phyloP scores from a whole-genome alignment of 2,888 invertebrate species.

The Plutella xylostella region DNA sequence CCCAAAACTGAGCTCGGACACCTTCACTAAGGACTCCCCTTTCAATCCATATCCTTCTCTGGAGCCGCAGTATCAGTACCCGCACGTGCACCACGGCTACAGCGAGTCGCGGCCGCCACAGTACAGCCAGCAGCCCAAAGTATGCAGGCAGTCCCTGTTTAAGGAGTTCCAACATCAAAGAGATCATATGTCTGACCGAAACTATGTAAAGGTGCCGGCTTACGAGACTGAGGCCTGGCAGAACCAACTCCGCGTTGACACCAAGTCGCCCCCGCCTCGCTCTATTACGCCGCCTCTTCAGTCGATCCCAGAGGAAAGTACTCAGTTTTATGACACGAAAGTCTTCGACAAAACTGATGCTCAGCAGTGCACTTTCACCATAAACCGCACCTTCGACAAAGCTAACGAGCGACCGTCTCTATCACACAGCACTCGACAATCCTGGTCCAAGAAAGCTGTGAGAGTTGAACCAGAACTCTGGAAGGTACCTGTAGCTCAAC shows the following conservation, averaged over 20 bases:
- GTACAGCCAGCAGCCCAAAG: constrained; percentile 36
- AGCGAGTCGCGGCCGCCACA: constrained; percentile 25
- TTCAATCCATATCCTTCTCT: constrained; percentile 17
- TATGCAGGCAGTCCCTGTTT: constrained; percentile 52
- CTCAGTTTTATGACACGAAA: constrained; percentile 42
- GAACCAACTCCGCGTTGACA: constrained; percentile 32
- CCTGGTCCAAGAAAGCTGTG: constrained; percentile 53
- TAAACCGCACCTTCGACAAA: constrained; percentile 56
- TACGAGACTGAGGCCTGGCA: constrained; percentile 50
- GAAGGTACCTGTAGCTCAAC: constrained; percentile 41
- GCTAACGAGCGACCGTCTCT: constrained; percentile 25
- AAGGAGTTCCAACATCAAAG: constrained; percentile 39
- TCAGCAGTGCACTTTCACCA: constrained; percentile 46
- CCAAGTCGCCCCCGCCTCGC: constrained; percentile 45
- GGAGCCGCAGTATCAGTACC: background rate
- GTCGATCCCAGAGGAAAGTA: constrained; percentile 63
- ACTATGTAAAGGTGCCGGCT: constrained; percentile 22
- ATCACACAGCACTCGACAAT: constrained; percentile 28
- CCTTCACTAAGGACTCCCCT: constrained; percentile 65
- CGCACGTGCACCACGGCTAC: background rate
- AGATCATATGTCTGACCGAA: constrained; percentile 30
- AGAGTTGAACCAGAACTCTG: constrained; percentile 46
- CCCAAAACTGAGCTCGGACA: constrained; percentile 53
- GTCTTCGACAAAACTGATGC: constrained; percentile 37
- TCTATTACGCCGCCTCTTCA: constrained; percentile 52